These are phyloP conservation scores for Andrena bicolor DNA, from an alignment of 2,888 invertebrate species.

Conservation along the genomic window DNA sequence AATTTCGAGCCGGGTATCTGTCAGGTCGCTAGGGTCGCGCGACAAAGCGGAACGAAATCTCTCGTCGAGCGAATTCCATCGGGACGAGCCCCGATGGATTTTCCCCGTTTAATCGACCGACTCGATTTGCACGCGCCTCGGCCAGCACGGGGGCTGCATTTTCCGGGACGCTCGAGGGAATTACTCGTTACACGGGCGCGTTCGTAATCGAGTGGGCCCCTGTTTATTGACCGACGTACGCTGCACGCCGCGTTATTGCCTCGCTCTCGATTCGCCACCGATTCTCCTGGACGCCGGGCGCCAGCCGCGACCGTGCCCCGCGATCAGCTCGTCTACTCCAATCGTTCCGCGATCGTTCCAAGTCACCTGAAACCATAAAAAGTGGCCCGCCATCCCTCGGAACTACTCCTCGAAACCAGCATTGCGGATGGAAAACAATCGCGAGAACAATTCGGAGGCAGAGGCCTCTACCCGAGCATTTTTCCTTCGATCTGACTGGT, in stretches of 20 bases:
- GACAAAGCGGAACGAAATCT: constrained; percentile 41
- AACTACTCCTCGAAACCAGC: too few species aligned
- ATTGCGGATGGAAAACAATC: too few species aligned
- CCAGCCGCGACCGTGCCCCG: too few species aligned
- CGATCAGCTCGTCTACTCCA: too few species aligned
- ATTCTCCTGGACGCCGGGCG: too few species aligned
- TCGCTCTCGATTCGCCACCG: not conserved
- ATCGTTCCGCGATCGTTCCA: too few species aligned
- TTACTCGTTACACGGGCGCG: constrained; percentile 44
- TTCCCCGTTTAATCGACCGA: constrained; percentile 39
- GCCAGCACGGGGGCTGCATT: constrained; percentile 26
- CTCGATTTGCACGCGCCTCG: constrained; percentile 39
- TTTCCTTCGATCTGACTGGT: not conserved
- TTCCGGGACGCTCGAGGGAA: constrained; percentile 31
- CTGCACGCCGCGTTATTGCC: not conserved
- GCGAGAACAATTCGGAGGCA: too few species aligned
- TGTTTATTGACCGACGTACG: constrained; percentile 12
- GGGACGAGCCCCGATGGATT: constrained; percentile 31
- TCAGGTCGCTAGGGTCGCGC: not conserved
- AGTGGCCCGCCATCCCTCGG: too few species aligned
- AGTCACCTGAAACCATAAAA: too few species aligned
- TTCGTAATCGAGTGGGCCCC: constrained; percentile 15
- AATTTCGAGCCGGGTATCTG: not conserved
- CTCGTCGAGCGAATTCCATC: constrained; percentile 28
- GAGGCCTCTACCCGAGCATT: too few species aligned